Evolutionary conservation across 2,113 vertebrate genomes (phyloP).

Genomic region (Neolamprologus toae): DNA sequence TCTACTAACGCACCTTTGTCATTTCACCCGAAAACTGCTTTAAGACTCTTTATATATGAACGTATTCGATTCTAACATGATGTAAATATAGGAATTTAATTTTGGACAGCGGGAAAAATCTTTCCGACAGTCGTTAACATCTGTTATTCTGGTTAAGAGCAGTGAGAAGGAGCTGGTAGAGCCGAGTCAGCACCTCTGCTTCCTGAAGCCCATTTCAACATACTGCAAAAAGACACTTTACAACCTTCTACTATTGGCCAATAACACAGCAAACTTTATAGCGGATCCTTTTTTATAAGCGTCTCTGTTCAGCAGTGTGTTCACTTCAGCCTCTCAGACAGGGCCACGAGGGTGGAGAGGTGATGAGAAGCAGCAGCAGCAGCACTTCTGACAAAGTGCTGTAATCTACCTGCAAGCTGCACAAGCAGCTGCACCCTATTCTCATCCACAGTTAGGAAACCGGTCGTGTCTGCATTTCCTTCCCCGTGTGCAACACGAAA

Average conservation of each 20-base stretch:
- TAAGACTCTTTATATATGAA: neutral
- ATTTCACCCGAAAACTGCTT: neutral
- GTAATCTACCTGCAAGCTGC: neutral
- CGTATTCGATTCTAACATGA: neutral
- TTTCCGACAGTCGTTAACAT: neutral
- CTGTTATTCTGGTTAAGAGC: neutral
- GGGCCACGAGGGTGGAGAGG: neutral
- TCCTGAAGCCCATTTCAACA: conserved; percentile 43
- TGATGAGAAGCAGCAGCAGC: neutral
- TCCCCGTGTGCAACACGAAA: neutral
- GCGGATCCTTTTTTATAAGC: neutral
- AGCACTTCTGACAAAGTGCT: neutral
- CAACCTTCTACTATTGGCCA: neutral
- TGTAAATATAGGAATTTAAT: neutral
- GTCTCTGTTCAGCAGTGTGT: neutral
- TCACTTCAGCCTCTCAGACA: neutral
- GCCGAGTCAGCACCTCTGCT: conserved; percentile 15
- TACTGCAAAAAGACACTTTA: neutral
- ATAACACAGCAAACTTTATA: neutral
- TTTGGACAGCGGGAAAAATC: neutral
- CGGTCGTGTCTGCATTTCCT: neutral
- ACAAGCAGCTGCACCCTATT: neutral
- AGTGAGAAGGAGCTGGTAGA: neutral
- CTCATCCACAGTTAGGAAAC: neutral
- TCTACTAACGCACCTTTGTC: neutral